Evolutionary conservation across 2,113 vertebrate genomes (phyloP).

Genomic region (Baryphthengus martii): DNA sequence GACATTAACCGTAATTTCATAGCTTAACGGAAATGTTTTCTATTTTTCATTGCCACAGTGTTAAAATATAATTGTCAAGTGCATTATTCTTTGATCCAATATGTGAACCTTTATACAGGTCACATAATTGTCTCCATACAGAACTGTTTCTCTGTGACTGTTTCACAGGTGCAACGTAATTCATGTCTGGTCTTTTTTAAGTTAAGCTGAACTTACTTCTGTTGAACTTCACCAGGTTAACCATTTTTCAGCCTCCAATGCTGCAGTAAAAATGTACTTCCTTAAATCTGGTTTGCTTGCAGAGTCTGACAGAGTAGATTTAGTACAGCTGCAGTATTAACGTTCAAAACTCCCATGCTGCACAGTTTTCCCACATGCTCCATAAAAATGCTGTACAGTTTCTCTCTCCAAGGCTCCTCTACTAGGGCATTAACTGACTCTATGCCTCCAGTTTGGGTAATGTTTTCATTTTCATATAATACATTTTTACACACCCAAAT

Average conservation of each 20-base stretch:
- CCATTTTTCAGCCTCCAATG: slow-evolving; percentile 25
- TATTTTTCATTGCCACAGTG: not conserved
- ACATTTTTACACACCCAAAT: slow-evolving; percentile 18
- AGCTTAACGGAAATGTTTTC: not conserved
- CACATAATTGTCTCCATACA: not conserved
- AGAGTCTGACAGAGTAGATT: slow-evolving; percentile 68
- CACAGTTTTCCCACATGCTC: slow-evolving; percentile 66
- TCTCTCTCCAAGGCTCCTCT: slow-evolving; percentile 52
- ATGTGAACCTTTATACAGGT: not conserved
- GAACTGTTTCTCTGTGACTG: not conserved
- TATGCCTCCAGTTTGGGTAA: slow-evolving; percentile 36
- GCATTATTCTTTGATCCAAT: not conserved
- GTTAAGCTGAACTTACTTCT: not conserved
- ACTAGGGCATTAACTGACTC: slow-evolving; percentile 47
- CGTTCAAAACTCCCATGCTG: slow-evolving; percentile 60
- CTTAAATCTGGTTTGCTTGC: slow-evolving; percentile 63
- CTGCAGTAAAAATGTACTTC: slow-evolving; percentile 49
- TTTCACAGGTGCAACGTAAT: not conserved
- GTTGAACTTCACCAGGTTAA: slow-evolving; percentile 20
- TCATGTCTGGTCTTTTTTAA: not conserved
- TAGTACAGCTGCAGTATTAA: slow-evolving; percentile 72
- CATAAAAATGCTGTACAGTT: slow-evolving; percentile 68
- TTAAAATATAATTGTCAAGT: not conserved
- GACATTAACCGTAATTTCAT: not conserved
- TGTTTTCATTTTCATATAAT: slow-evolving; percentile 56